Percentiles rank a stretch among this genome's conserved stretches.
Evolutionary conservation across 1,140 invertebrate genomes (phyloP).

Genomic region (Lasaia peninsularis): DNA sequence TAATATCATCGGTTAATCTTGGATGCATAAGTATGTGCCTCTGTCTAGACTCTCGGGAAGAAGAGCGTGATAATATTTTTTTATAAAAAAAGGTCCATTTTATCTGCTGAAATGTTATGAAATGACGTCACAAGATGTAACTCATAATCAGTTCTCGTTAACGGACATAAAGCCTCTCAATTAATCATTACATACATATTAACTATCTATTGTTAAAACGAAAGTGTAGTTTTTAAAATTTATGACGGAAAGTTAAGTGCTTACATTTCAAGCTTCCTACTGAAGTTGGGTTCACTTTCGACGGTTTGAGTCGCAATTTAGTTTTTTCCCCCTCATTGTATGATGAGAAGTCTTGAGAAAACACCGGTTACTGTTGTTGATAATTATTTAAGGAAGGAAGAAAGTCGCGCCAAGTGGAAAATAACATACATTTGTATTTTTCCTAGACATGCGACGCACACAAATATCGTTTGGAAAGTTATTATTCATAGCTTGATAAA

Average conservation of each 20-base stretch:
- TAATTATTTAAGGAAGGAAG: conserved; percentile 12
- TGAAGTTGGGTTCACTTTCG: conserved; percentile 1
- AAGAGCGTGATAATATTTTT: too few species aligned
- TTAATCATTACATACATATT: background rate
- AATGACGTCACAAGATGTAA: too few species aligned
- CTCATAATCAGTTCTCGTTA: background rate
- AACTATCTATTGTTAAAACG: background rate
- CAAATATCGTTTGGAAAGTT: conserved; percentile 5
- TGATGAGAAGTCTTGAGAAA: conserved; percentile 1
- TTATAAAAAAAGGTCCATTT: too few species aligned
- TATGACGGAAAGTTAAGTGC: conserved; percentile 8
- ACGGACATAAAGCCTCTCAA: background rate
- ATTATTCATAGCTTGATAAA: background rate
- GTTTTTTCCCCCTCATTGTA: conserved; percentile 7
- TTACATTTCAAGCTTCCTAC: conserved; percentile 2
- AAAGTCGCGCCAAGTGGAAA: conserved; percentile 4
- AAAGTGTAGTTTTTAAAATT: background rate
- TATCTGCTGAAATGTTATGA: too few species aligned
- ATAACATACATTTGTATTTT: conserved; percentile 7
- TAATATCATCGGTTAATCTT: too few species aligned
- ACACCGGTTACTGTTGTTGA: conserved; percentile 1
- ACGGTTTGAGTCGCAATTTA: conserved; percentile 7
- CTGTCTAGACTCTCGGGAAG: too few species aligned
- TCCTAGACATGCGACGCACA: conserved; percentile 1
- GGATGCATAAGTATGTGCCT: too few species aligned